Percentiles rank a stretch among this genome's conserved stretches.
phyloP scores from a whole-genome alignment of 2,888 invertebrate genomes.

The Zhengitettix transpicula region DNA sequence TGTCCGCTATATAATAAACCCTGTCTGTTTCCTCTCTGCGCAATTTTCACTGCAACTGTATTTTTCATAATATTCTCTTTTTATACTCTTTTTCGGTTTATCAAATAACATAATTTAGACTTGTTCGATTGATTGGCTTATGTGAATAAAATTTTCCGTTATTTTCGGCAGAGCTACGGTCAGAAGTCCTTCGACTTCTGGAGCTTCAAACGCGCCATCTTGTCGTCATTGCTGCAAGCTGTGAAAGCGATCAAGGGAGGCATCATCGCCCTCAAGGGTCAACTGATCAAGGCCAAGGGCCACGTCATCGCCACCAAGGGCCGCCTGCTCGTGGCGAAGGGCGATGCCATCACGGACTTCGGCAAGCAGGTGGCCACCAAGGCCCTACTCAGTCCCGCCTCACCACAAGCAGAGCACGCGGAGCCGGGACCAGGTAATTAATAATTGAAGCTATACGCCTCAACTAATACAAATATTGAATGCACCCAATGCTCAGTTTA shows the following conservation, averaged over 20 bases:
- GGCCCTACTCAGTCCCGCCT: slow-evolving; percentile 32
- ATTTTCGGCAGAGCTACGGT: slow-evolving; percentile 17
- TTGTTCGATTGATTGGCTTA: too few relatives aligned
- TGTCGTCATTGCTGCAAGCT: slow-evolving; percentile 70
- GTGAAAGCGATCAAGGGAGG: slow-evolving; percentile 79
- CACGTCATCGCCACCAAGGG: slow-evolving; percentile 45
- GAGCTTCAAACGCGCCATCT: slow-evolving; percentile 65
- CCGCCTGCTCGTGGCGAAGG: slow-evolving; percentile 43
- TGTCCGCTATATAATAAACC: too few relatives aligned
- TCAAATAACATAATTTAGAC: too few relatives aligned
- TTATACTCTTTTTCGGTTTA: too few relatives aligned
- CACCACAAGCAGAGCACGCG: background rate
- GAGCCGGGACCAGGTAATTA: background rate
- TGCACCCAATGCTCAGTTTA: too few relatives aligned
- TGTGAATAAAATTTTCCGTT: background rate
- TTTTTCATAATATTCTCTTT: too few relatives aligned
- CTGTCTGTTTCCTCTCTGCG: too few relatives aligned
- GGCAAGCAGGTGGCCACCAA: slow-evolving; percentile 66
- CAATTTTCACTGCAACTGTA: too few relatives aligned
- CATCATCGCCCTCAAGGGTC: slow-evolving; percentile 72
- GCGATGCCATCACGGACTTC: slow-evolving; percentile 61
- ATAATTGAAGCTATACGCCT: too few relatives aligned
- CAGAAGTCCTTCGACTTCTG: slow-evolving; percentile 41
- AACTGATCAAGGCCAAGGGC: slow-evolving; percentile 71
- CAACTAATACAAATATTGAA: too few relatives aligned